Evolutionary conservation across 2,797 vertebrate species (phyloP), one percentile per base, ranked within the genome.

Genomic region (Onychomys leucogaster): DNA sequence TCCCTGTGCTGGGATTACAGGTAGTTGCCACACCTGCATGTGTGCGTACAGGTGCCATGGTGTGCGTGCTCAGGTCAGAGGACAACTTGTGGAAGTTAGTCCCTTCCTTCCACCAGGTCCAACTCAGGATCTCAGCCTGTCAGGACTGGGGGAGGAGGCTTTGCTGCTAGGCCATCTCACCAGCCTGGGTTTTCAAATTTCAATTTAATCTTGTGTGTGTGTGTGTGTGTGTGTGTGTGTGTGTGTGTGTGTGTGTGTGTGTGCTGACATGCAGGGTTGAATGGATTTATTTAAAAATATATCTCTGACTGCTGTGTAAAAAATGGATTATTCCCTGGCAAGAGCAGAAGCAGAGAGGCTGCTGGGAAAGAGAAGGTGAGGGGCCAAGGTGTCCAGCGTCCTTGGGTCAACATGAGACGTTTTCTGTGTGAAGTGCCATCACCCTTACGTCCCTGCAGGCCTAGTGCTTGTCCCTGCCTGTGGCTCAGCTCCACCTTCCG

Each of bases 381-480:
- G 16, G 32, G 59, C 25, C 16, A 11, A 27, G 29, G 52, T 1
- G 7, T 5, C 8, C 29, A 19, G 32, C 21, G 29, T 77, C 71
- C 59, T 37, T 9, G 43, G 59, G 16, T n/a, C 3, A 32, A 69
- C 23, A 2, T 0, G 37, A 81, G 80, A 9, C 43, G 0, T 25
- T 32, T 82, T 57, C 17, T 0, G 0, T n/a, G 10, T 73, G 25
- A 37, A 5, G 41, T 14, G 1, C 0, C 14, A 25, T 0, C 27
- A 41, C 61, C 21, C 5, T 6, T 12, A 52, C 52, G 37, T 59
- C 89, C 19, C 21, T 8, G n/a, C 21, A 5, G 91, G 11, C 29
- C 63, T 21, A 41, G 37, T 65, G 65, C 61, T 13, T 3, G 61
- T 37, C 71, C 71, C 23, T 59, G 29, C 43, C 46, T 9, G 27